Base-by-base conservation (phyloP, 2,888 invertebrate species). In the Gibbula magus region DNA sequence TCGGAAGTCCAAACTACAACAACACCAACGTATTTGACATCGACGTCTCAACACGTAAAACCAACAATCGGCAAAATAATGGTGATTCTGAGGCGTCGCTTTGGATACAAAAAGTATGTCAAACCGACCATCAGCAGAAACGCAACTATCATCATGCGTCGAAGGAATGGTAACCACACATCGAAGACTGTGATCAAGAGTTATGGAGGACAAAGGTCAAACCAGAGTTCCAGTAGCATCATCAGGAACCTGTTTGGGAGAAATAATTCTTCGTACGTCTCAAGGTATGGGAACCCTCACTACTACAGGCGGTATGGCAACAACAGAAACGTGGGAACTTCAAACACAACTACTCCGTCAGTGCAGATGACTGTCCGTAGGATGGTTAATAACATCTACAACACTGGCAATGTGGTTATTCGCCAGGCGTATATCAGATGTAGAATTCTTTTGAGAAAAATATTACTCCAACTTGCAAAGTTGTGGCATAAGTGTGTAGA, bases 401-500 rank as follows among this genome's bases (percentile, higher is more conserved):
- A 45, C 22, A 66, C 80, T 20, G 81, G 83, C 51, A 78, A 78
- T 45, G 78, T 79, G n/a, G 81, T 79, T 18, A 67, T 80, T 2
- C 25, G 61, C 5, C 52, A 76, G 45, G 77, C 81, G 16, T 78
- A 83, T 45, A 73, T 75, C 8, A 77, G 53, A 20, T 74, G 54
- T 39, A 51, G 61, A 20, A 67, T 79, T 52, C 45, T 81, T n/a
- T 52, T 84, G 67, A 78, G 84, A 16, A 74, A 66, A 45, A 80
- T 80, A 0, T 75, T 84, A 54, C 79, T 80, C 45, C 77, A 81
- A 75, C 61, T 84, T 70, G 83, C 83, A 39, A 76, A 77, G 25
- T 52, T 84, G 67, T 84, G 84, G 84, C 73, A 74, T 7, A 73
- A 77, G 45, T 80, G 79, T 80, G 79, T 80, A 7, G 51, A 51